These are phyloP conservation scores for Anastrepha ludens DNA, from an alignment of 1,140 invertebrate species.

Conservation along the genomic window DNA sequence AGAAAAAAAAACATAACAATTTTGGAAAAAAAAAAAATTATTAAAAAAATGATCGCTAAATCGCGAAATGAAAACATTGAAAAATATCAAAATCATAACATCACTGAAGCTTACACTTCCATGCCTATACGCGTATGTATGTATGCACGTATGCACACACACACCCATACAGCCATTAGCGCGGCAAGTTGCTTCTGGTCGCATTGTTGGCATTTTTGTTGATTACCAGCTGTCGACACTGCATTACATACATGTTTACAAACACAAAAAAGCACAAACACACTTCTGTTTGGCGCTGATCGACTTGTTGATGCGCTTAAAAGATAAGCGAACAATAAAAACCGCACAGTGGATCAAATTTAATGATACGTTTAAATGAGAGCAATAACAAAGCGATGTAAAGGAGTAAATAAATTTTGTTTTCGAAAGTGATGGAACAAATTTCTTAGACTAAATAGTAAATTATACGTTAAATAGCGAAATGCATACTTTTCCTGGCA, in stretches of 20 bases:
- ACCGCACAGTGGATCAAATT: conserved; percentile 33
- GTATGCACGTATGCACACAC: background rate
- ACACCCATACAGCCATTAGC: background rate
- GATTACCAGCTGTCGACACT: conserved; percentile 37
- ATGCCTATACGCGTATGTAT: background rate
- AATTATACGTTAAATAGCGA: background rate
- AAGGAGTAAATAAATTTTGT: background rate
- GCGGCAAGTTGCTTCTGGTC: background rate
- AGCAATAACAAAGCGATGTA: background rate
- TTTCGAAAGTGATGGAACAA: background rate
- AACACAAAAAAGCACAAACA: background rate
- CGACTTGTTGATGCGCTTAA: conserved; percentile 28
- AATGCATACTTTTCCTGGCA: background rate
- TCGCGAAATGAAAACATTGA: no score
- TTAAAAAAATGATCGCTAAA: no score
- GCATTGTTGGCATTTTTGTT: conserved; percentile 40
- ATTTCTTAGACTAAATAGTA: background rate
- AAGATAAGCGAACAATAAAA: conserved; percentile 14
- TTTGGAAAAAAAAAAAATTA: no score
- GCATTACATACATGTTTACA: background rate
- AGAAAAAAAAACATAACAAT: background rate
- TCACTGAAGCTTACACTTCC: no score
- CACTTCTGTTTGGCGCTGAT: background rate
- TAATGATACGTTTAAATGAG: conserved; percentile 25
- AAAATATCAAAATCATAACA: no score